Evolutionary conservation across 2,888 invertebrate species (phyloP).

Genomic region (Scaptomyza parva): DNA sequence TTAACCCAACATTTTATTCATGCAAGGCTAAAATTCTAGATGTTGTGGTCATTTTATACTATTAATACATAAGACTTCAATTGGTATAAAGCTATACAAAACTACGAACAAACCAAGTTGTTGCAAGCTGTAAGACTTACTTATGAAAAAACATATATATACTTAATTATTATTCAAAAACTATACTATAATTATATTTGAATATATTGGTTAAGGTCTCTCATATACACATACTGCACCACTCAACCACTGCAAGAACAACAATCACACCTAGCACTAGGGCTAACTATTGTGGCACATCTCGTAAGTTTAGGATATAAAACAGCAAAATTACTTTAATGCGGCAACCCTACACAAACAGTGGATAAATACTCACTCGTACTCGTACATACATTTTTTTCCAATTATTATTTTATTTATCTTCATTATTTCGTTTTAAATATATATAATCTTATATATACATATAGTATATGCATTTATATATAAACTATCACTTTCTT

Average conservation of each 20-base stretch:
- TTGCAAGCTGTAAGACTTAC: conserved; percentile 46
- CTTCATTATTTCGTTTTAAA: conserved; percentile 33
- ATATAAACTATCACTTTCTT: conserved; percentile 75
- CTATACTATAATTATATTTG: conserved; percentile 6
- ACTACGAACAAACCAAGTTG: conserved; percentile 41
- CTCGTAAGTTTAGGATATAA: conserved; percentile 44
- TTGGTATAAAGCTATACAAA: conserved; percentile 19
- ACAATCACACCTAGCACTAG: conserved; percentile 56
- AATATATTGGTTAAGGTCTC: conserved; percentile 44
- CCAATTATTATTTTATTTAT: conserved; percentile 37
- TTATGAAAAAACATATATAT: not conserved
- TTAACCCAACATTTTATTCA: conserved; percentile 19
- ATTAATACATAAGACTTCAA: conserved; percentile 18
- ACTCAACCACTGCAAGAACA: conserved; percentile 16
- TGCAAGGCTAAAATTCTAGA: conserved; percentile 41
- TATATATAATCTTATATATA: conserved; percentile 32
- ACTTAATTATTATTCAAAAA: conserved; percentile 15
- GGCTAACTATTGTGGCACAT: conserved; percentile 62
- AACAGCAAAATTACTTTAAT: conserved; percentile 29
- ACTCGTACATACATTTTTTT: conserved; percentile 30
- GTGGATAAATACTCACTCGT: conserved; percentile 25
- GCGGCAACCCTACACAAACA: conserved; percentile 29
- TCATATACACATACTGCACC: conserved; percentile 33
- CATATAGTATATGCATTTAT: conserved; percentile 45
- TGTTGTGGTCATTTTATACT: conserved; percentile 46